Conservation (phyloP, 2,113 vertebrate species). For the Dolichallabes microphthalmus region DNA sequence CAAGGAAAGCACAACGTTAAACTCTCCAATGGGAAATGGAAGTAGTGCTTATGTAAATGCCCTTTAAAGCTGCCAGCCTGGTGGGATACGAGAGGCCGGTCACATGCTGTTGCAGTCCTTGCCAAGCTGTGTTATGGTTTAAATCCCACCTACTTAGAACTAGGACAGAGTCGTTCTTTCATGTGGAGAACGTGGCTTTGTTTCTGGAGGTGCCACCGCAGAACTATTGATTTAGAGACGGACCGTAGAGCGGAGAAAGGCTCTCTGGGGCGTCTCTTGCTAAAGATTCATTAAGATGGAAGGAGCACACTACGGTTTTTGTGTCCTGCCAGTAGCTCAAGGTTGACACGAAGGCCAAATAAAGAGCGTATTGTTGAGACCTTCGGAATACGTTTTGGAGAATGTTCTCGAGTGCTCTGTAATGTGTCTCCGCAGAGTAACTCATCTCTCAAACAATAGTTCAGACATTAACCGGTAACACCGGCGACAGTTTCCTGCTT, state of each 20-base stretch:
- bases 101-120: slow-evolving; percentile 32
- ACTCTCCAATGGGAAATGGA: neutral
- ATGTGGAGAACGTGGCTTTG: slow-evolving; percentile 43
- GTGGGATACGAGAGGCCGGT: slow-evolving; percentile 35
- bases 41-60: slow-evolving; percentile 36
- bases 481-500: slow-evolving; percentile 5
- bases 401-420: slow-evolving; percentile 5
- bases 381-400: slow-evolving; percentile 14
- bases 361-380: slow-evolving; percentile 45
- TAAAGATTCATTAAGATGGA: slow-evolving; percentile 49
- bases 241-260: slow-evolving; percentile 41
- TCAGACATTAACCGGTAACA: slow-evolving; percentile 25
- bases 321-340: slow-evolving; percentile 34
- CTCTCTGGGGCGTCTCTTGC: slow-evolving; percentile 36
- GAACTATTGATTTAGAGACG: slow-evolving; percentile 23
- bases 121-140: slow-evolving; percentile 36
- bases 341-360: slow-evolving; percentile 31
- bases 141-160: slow-evolving; percentile 49
- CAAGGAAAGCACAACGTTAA: neutral
- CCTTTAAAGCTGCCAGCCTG: slow-evolving; percentile 35
- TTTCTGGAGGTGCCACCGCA: slow-evolving; percentile 44
- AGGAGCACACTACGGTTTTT: slow-evolving; percentile 33
- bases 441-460: slow-evolving; percentile 3
- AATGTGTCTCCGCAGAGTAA: neutral
- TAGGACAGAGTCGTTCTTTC: slow-evolving; percentile 48